Evolutionary conservation across 2,888 invertebrate genomes (phyloP).

Genomic region (Mesochorus sp.): DNA sequence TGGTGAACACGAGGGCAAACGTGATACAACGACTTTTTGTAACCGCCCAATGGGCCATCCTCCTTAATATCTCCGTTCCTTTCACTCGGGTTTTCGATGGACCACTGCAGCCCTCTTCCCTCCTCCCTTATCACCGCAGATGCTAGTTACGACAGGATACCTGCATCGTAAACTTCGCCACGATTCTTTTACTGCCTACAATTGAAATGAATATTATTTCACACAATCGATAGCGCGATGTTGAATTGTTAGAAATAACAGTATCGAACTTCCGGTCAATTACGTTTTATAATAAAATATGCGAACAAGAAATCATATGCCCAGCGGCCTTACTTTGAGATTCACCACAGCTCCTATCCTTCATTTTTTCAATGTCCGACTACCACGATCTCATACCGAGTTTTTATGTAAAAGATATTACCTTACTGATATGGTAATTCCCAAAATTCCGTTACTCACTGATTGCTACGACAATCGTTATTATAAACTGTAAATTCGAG

Average conservation of each 20-base stretch:
- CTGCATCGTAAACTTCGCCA: slow-evolving; percentile 56
- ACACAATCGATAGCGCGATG: neutral
- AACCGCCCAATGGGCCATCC: slow-evolving; percentile 52
- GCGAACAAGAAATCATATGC: too few relatives aligned
- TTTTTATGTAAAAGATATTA: too few relatives aligned
- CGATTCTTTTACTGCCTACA: slow-evolving; percentile 51
- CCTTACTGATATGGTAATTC: slow-evolving; percentile 17
- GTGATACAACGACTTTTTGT: slow-evolving; percentile 11
- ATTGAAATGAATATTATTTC: slow-evolving; percentile 5
- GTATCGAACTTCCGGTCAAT: too few relatives aligned
- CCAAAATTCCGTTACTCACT: slow-evolving; percentile 30
- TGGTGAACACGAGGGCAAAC: slow-evolving; percentile 65
- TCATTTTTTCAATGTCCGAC: neutral
- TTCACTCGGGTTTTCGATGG: slow-evolving; percentile 25
- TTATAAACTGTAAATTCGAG: neutral
- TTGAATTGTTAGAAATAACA: neutral
- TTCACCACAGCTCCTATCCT: neutral
- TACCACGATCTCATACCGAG: too few relatives aligned
- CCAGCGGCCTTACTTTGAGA: too few relatives aligned
- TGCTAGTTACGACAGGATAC: slow-evolving; percentile 40
- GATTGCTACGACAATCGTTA: neutral
- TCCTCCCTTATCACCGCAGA: slow-evolving; percentile 45
- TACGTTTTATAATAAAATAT: too few relatives aligned
- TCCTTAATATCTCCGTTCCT: slow-evolving; percentile 47
- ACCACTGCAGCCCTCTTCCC: neutral